Evolutionary conservation across 2,888 invertebrate species (phyloP).

Genomic region (Crepidodera aurea): DNA sequence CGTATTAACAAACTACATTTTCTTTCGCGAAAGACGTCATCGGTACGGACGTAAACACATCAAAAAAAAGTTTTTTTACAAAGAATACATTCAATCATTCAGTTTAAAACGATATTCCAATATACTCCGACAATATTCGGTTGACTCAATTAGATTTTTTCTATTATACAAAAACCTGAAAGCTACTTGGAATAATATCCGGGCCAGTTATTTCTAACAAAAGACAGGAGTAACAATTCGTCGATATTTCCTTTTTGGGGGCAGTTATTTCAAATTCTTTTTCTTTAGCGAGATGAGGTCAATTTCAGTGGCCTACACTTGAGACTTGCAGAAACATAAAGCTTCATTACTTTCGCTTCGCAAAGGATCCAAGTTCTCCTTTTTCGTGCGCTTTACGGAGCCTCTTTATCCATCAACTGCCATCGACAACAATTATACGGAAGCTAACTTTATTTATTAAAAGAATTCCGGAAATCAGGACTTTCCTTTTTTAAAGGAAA

Average conservation of each 20-base stretch:
- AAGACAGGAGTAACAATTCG: background rate
- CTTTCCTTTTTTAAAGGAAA: no score
- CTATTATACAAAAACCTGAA: background rate
- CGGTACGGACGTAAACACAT: no score
- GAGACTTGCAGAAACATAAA: constrained; percentile 24
- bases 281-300: constrained; percentile 23
- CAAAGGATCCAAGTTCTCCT: constrained; percentile 19
- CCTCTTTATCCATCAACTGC: constrained; percentile 11
- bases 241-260: constrained; percentile 18
- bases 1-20: no score
- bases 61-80: no score
- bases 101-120: no score
- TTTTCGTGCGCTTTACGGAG: constrained; percentile 9
- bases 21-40: no score
- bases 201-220: constrained; percentile 1
- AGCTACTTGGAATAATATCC: background rate
- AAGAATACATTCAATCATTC: no score
- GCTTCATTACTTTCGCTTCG: constrained; percentile 24
- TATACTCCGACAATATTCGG: no score
- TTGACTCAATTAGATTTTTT: no score
- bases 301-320: constrained; percentile 24
- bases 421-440: constrained; percentile 17
- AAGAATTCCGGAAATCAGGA: background rate
- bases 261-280: constrained; percentile 22
- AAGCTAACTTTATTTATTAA: constrained; percentile 15